phyloP scores from a whole-genome alignment of 2,113 vertebrate genomes.

The Eonycteris spelaea region DNA sequence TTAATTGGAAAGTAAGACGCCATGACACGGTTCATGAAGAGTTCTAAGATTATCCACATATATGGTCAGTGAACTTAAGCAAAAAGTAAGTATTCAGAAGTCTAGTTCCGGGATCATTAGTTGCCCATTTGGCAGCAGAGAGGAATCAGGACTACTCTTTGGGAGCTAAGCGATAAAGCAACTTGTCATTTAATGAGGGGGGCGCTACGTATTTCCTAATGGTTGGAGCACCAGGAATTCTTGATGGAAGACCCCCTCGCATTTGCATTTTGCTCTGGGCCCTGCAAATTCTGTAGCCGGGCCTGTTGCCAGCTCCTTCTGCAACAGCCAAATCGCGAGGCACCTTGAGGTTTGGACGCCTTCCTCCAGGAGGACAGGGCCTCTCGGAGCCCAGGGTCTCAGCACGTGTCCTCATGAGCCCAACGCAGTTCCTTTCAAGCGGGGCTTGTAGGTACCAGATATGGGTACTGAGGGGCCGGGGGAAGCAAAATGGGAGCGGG shows the following conservation, averaged over 20 bases:
- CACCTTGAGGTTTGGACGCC: background rate
- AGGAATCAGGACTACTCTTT: background rate
- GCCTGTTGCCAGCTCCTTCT: no score
- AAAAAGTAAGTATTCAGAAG: background rate
- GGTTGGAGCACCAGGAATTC: background rate
- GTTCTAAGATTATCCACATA: background rate
- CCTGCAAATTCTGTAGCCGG: background rate
- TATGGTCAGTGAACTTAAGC: background rate
- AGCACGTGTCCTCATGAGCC: accelerated
- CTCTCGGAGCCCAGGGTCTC: background rate
- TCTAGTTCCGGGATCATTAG: background rate
- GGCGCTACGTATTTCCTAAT: background rate
- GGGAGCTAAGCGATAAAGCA: background rate
- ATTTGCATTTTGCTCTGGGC: background rate
- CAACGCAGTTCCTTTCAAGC: background rate
- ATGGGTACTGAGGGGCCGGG: no score
- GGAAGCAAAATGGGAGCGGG: background rate
- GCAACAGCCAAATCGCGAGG: no score
- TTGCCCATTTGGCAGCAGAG: background rate
- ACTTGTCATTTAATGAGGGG: no score
- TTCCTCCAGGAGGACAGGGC: no score
- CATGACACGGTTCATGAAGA: background rate
- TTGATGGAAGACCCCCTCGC: no score
- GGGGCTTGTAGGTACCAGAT: background rate
- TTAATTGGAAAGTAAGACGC: background rate